Conservation (phyloP, 2,797 vertebrate genomes). For the Hydrolagus colliei region DNA sequence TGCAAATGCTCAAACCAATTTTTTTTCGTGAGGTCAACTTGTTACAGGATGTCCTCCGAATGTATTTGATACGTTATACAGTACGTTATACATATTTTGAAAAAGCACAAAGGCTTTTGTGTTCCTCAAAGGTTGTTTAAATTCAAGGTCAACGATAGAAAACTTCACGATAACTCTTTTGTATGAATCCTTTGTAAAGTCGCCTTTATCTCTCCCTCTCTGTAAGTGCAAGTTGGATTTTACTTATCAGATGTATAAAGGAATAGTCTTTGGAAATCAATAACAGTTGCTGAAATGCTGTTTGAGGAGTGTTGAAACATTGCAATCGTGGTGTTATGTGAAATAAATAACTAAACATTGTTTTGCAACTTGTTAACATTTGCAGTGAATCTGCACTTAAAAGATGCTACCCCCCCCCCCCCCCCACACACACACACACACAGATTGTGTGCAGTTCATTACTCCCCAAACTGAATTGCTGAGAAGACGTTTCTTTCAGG, state of each 20-base stretch:
- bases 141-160: constrained; percentile 24
- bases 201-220: background rate
- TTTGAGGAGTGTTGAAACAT: too few relatives aligned
- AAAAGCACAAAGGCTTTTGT: background rate
- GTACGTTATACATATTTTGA: constrained; percentile 11
- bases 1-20: background rate
- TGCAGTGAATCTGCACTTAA: too few relatives aligned
- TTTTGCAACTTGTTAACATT: too few relatives aligned
- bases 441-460: too few relatives aligned
- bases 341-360: too few relatives aligned
- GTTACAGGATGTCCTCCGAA: constrained; percentile 9
- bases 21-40: background rate
- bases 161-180: background rate
- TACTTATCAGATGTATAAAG: background rate
- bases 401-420: too few relatives aligned
- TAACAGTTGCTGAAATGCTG: too few relatives aligned
- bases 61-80: background rate
- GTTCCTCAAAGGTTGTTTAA: background rate
- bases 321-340: too few relatives aligned
- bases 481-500: too few relatives aligned
- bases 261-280: background rate
- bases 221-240: background rate
- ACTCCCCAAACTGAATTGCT: too few relatives aligned
- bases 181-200: constrained; percentile 13
- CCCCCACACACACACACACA: too few relatives aligned